Evolutionary conservation across 2,888 invertebrate genomes (phyloP).

Genomic region (Pollenia griseotomentosa): DNA sequence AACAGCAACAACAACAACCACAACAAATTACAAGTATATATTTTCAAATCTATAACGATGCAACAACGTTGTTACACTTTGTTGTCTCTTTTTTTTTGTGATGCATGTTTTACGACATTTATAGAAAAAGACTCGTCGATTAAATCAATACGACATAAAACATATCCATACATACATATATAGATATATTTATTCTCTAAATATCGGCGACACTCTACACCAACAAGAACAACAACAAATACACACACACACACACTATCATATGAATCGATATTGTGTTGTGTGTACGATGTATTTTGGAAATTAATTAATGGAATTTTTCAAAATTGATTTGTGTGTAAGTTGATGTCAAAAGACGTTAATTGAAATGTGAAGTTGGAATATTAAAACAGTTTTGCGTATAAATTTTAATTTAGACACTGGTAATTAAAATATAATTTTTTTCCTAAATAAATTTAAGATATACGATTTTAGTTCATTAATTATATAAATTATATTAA

Average conservation of each 20-base stretch:
- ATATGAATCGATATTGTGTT: neutral
- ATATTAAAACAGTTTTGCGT: constrained; percentile 57
- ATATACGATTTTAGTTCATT: neutral
- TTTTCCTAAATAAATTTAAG: neutral
- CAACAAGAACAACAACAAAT: constrained; percentile 16
- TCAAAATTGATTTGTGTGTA: constrained; percentile 71
- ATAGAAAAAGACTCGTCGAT: constrained; percentile 21
- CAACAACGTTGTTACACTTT: constrained; percentile 30
- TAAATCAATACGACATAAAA: constrained; percentile 37
- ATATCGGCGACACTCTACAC: constrained; percentile 4
- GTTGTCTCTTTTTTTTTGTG: constrained; percentile 26
- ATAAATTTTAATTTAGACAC: constrained; percentile 39
- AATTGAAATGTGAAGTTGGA: constrained; percentile 73
- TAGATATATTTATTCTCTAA: constrained; percentile 1
- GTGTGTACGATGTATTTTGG: constrained; percentile 42
- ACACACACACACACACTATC: neutral
- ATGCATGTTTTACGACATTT: constrained; percentile 55
- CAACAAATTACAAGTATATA: constrained; percentile 45
- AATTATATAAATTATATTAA: neutral
- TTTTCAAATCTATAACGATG: constrained; percentile 63
- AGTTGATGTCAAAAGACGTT: constrained; percentile 71
- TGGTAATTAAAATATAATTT: constrained; percentile 42
- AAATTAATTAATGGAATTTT: constrained; percentile 71
- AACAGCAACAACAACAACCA: constrained; percentile 1
- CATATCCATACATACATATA: no score